phyloP scores from a whole-genome alignment of 2,888 invertebrate genomes.

The Macrophya annulata region DNA sequence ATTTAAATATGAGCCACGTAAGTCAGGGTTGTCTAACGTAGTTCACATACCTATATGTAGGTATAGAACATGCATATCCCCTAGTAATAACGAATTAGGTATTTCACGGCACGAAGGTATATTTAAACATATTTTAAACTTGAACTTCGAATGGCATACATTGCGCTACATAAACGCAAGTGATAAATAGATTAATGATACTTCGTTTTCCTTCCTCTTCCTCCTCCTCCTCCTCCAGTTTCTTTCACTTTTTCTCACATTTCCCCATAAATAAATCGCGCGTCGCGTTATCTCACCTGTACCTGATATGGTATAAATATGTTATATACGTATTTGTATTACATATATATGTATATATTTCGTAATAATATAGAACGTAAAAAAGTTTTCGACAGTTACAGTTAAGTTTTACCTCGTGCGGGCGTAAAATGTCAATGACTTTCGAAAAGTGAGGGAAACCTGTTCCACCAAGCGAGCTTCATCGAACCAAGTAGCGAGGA shows the following conservation, averaged over 20 bases:
- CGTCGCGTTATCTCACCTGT: neutral
- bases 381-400: slow-evolving; percentile 35
- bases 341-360: neutral
- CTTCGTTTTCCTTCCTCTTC: neutral
- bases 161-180: neutral
- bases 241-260: neutral
- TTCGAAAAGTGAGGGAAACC: slow-evolving; percentile 48
- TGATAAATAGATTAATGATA: neutral
- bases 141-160: neutral
- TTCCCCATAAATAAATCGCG: neutral
- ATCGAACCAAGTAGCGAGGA: slow-evolving; percentile 3
- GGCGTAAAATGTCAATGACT: slow-evolving; percentile 51
- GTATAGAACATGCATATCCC: neutral
- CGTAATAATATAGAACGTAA: slow-evolving; percentile 20
- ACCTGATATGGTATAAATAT: neutral
- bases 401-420: slow-evolving; percentile 31
- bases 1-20: slow-evolving; percentile 45
- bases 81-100: slow-evolving; percentile 3
- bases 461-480: slow-evolving; percentile 24
- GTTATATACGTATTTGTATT: neutral
- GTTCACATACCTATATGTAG: neutral
- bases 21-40: slow-evolving; percentile 26
- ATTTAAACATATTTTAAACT: neutral
- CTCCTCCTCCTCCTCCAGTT: neutral
- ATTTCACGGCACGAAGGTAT: slow-evolving; percentile 2